These are phyloP conservation scores for Actias luna DNA, from an alignment of 2,888 invertebrate species.

Conservation along the genomic window DNA sequence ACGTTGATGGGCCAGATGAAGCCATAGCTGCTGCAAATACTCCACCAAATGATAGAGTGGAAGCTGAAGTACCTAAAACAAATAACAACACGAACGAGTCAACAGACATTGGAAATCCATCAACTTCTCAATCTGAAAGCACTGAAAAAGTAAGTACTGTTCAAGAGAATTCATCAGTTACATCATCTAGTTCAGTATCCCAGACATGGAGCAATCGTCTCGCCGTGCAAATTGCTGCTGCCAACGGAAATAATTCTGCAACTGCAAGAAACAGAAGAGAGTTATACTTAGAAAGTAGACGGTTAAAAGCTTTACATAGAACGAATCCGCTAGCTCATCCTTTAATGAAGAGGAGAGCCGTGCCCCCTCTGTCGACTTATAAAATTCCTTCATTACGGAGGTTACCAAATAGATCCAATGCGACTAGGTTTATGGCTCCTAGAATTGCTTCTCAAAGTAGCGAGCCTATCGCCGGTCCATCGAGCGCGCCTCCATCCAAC, in stretches of 20 bases:
- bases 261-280: constrained; percentile 68
- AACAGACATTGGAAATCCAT: constrained; percentile 27
- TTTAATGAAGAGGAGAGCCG: constrained; percentile 51
- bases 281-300: constrained; percentile 61
- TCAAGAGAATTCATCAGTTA: constrained; percentile 31
- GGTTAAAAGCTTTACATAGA: constrained; percentile 67
- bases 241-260: constrained; percentile 68
- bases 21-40: constrained; percentile 21
- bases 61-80: constrained; percentile 24
- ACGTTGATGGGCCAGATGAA: constrained; percentile 67
- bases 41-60: constrained; percentile 6
- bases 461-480: constrained; percentile 64
- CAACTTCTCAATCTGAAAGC: constrained; percentile 33
- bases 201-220: constrained; percentile 70
- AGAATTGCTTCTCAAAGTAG: constrained; percentile 37
- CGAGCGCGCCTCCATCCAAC: constrained; percentile 39
- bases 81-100: constrained; percentile 24
- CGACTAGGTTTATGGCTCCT: constrained; percentile 31
- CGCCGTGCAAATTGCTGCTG: constrained; percentile 73
- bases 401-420: constrained; percentile 44
- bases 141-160: constrained; percentile 26
- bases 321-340: constrained; percentile 70
- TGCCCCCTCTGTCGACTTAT: constrained; percentile 62
- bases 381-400: constrained; percentile 64
- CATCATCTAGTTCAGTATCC: constrained; percentile 31